Base-by-base conservation (phyloP, 1,140 invertebrate species). In the Drosophila kikkawai region DNA sequence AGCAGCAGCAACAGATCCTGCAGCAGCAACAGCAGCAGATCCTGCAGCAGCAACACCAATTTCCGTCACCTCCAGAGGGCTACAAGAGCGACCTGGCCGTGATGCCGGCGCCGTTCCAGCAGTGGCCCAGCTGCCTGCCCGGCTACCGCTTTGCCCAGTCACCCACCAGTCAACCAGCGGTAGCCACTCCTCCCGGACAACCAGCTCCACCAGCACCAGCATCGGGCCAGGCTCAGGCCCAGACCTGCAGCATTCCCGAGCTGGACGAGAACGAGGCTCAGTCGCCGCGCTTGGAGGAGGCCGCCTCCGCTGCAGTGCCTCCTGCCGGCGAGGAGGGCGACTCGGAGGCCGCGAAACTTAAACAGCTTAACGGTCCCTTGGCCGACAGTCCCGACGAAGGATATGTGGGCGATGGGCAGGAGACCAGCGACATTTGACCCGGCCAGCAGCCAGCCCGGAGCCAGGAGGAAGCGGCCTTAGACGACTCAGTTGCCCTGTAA, bases 351-450 rank as follows among this genome's bases (percentile, higher is more conserved):
- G 67, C 73, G n/a, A 92, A 92, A 74, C 75, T 93, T 11, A 91
- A 78, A 64, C 91, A 91, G 57, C 75, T 91, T 19, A 93, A 93
- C 65, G 96, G 95, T 65, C 94, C 95, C n/a, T 94, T 96, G 75
- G 95, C 96, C 4, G 97, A 97, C 79, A 97, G 96, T 91, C 96
- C 97, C 7, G 97, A 98, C 91, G 97, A 98, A 91, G 97, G 97
- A 2, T 98, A 97, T 91, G 97, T 96, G 47, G 97, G 96, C 32
- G 97, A 97, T 86, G 95, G 92, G 7, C 92, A 93, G 48, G 93
- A 94, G 91, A 91, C 88, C 56, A 94, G 94, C 80, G 94, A 95
- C 79, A 95, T 94, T 92, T 95, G 94, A 95, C 68, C 68, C 58
- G 58, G 61, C 41, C 51, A 71, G 42, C 59, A 61, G 64, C 36